Evolutionary conservation across 2,797 vertebrate genomes (phyloP), one percentile per base, ranked within the genome.

Genomic region (Alca torda): DNA sequence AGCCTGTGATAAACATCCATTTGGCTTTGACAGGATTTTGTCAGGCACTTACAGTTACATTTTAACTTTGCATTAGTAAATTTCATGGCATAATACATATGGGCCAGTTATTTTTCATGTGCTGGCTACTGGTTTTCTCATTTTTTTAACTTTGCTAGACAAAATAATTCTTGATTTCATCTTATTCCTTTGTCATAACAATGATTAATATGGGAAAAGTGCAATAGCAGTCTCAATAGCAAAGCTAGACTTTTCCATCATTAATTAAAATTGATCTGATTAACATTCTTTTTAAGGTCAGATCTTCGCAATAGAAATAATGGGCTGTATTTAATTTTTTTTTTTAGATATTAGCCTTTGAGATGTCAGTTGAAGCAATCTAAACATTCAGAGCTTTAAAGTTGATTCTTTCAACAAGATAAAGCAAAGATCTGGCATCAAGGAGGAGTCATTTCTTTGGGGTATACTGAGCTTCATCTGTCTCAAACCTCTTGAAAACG

Each of bases 401-500:
- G 46, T 57, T 92, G 94, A 91, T 95, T 93, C 57, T 97, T 95
- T 95, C 86, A 96, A 87, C 31, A 92, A 93, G 93, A 96, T 92
- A 95, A 96, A 96, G 75, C 80, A 91, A 81, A 84, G 92, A 96
- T 94, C 72, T 96, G 65, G 19, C 65, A 92, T 84, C 79, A 93
- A 93, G 84, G 93, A 96, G 57, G 73, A 93, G 43, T 76, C 12
- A 96, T 97, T 97, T 95, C 91, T 97, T 94, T 92, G 82, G 84
- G 50, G n/a, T 96, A 86, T 96, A 72, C 20, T 70, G 72, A 96
- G 75, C 61, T 96, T 79, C 1, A 0, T 95, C 94, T 93, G 67
- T 95, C 85, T 97, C 79, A 96, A 65, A 89, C 72, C 90, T 96
- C 96, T 96, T 96, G 95, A 96, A 98, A 98, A 95, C 96, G 90